These are phyloP conservation scores for Solenopsis fugax DNA, from an alignment of 1,140 invertebrate genomes.

Conservation along the genomic window DNA sequence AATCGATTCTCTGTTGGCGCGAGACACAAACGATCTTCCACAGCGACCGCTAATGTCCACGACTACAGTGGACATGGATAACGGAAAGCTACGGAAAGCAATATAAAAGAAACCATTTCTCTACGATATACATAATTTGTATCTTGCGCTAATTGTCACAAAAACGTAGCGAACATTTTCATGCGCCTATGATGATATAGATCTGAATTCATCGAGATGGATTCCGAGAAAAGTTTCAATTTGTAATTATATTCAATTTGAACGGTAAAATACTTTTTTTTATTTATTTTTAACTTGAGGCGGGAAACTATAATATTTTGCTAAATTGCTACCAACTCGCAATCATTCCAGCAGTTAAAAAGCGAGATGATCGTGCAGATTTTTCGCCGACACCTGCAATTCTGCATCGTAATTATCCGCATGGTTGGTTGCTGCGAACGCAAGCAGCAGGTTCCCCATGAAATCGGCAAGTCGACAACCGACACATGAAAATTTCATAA, in stretches of 20 bases:
- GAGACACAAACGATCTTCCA: conserved; percentile 32
- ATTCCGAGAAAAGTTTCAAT: background rate
- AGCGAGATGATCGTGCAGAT: conserved; percentile 7
- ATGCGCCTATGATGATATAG: background rate
- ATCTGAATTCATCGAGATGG: background rate
- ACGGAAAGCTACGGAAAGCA: background rate
- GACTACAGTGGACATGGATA: background rate
- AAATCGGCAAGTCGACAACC: conserved; percentile 17
- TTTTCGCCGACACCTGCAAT: conserved; percentile 29
- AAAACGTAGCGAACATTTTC: background rate
- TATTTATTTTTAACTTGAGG: background rate
- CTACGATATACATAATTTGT: background rate
- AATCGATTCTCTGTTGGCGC: conserved; percentile 69
- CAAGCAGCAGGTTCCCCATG: conserved; percentile 15
- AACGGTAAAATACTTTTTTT: conserved; percentile 7
- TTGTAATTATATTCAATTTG: background rate
- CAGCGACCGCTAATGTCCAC: background rate
- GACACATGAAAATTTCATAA: conserved; percentile 38
- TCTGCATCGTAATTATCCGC: conserved; percentile 35
- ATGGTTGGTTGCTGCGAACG: conserved; percentile 18
- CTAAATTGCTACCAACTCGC: conserved; percentile 15
- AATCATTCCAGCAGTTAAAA: conserved; percentile 5
- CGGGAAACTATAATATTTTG: background rate
- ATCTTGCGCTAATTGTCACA: background rate
- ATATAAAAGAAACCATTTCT: background rate